Evolutionary conservation across 2,888 invertebrate species (phyloP).

Genomic region (Heliconius ismenius): DNA sequence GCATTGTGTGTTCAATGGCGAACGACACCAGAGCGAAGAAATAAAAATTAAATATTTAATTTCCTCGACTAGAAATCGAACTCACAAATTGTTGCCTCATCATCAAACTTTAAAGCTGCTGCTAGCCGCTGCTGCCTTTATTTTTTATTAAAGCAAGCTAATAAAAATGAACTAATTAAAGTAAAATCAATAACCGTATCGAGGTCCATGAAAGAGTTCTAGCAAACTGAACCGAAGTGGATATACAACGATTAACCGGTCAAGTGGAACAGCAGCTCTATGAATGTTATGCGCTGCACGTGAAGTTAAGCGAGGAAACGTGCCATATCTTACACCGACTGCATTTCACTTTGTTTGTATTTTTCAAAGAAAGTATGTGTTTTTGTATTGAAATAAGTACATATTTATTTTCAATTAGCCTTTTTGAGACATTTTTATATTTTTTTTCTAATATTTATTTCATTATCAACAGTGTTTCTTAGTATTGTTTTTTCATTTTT

Average conservation of each 20-base stretch:
- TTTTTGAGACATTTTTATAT: too few species aligned
- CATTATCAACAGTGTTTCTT: too few species aligned
- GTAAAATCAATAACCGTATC: background rate
- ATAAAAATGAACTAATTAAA: background rate
- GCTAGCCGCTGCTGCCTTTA: too few species aligned
- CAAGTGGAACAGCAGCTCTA: constrained; percentile 30
- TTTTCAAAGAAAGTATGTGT: background rate
- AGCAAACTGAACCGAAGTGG: constrained; percentile 20
- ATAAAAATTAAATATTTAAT: background rate
- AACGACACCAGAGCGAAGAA: background rate
- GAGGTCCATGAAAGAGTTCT: background rate
- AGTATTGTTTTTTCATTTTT: background rate
- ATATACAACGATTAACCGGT: constrained; percentile 32
- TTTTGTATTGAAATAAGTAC: background rate
- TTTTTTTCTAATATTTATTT: too few species aligned
- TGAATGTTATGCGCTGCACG: constrained; percentile 34
- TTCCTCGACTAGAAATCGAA: background rate
- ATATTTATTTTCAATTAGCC: too few species aligned
- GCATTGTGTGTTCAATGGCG: background rate
- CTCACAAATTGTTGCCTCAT: background rate
- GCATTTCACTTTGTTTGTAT: background rate
- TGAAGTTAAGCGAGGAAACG: constrained; percentile 33
- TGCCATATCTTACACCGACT: constrained; percentile 19
- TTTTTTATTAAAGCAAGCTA: background rate
- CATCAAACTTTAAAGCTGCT: too few species aligned